Base-by-base conservation (phyloP, 2,113 vertebrate species). In the Myxocyprinus asiaticus region DNA sequence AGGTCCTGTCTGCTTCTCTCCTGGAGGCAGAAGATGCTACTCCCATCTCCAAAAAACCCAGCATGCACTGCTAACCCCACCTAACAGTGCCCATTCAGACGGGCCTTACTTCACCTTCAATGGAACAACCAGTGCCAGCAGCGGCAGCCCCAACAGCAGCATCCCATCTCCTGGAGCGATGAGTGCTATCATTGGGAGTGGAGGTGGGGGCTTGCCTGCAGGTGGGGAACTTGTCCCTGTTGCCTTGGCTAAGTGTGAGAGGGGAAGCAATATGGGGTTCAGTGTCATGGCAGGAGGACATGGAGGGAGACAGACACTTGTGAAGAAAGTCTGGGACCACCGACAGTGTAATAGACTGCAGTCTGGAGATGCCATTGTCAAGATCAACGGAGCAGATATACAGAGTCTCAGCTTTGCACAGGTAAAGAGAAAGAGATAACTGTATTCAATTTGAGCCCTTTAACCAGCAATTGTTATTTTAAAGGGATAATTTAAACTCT, bases 371-470 rank as follows among this genome's bases (percentile, higher is more conserved):
- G 65, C 85, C 0, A 90, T 93, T 2, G 77, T 92, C 14, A 94
- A 94, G 86, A 90, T 94, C 85, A 92, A 94, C 2, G 91, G 93
- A n/a, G 92, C 92, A 0, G 91, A 92, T 3, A 88, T 93, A 0
- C 91, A 91, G 71, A 91, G 84, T 67, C 90, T 93, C 83, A 91
- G 84, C 82, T 90, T 92, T 76, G 87, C 89, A 14, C 91, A 94
- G 91, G 91, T 91, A 81, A 5, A 15, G 1, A 62, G 2, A 50
- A 47, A 45, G 14, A 64, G 5, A 51, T 5, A 58, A 9, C 9
- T 2, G 11, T 69, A 11, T 69, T 69, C 10, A 42, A 4, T 7
- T 51, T 53, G 4, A 73, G 17, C n/a, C n/a, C n/a, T 33, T 33
- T 33, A 33, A 33, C 22, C 22, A 33, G 22, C 22, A 33, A 33